Conservation (phyloP, 2,888 invertebrate genomes). For the Autographa pulchrina region DNA sequence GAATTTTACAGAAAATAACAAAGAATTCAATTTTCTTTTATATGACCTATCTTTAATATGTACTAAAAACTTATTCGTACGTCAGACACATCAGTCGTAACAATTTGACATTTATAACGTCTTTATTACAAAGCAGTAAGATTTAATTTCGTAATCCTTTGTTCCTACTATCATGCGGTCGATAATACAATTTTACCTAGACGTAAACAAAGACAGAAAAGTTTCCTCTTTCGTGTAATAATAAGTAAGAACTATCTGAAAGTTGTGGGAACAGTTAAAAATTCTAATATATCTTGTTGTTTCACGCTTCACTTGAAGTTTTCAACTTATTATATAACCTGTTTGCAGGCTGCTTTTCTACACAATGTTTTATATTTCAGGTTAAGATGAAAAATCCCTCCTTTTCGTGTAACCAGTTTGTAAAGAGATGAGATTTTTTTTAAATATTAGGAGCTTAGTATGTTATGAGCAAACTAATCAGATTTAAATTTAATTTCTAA, state of each 20-base stretch:
- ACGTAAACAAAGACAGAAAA: not conserved
- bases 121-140: not conserved
- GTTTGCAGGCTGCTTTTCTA: not conserved
- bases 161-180: not conserved
- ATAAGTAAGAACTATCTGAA: not conserved
- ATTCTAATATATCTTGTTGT: conserved; percentile 4
- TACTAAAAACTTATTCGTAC: conserved; percentile 4
- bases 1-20: not conserved
- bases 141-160: not conserved
- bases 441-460: too few species aligned
- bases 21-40: conserved; percentile 2
- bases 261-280: conserved; percentile 1
- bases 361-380: not conserved
- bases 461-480: too few species aligned
- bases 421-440: not conserved
- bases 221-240: not conserved
- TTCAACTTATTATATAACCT: not conserved
- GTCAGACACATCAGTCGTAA: not conserved
- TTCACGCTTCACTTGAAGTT: conserved; percentile 8
- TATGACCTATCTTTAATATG: not conserved
- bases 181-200: conserved; percentile 1
- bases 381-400: not conserved
- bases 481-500: too few species aligned
- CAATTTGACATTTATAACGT: not conserved
- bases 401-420: not conserved